phyloP scores from a whole-genome alignment of 2,888 invertebrate species.

The Ennomos quercinarius region DNA sequence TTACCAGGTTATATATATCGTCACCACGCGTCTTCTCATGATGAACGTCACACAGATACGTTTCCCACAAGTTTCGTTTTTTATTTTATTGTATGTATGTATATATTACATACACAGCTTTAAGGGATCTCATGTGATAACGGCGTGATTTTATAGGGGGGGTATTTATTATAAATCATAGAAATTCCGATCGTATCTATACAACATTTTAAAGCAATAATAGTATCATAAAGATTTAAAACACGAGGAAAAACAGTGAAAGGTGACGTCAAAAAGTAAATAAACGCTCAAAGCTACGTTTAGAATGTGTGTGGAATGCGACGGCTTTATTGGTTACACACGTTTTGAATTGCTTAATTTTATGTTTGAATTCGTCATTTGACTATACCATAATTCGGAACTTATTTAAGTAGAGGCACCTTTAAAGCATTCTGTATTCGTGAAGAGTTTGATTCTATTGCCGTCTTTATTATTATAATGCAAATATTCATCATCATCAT shows the following conservation, averaged over 20 bases:
- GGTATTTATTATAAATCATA: conserved; percentile 24
- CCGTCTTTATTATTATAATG: no score
- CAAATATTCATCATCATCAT: no score
- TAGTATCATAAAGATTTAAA: conserved; percentile 33
- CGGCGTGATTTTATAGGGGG: conserved; percentile 15
- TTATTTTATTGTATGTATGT: no score
- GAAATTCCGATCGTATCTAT: conserved; percentile 37
- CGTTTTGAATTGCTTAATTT: conserved; percentile 27
- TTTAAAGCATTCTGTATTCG: background rate
- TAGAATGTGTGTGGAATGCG: conserved; percentile 23
- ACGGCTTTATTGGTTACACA: conserved; percentile 23
- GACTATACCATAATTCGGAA: conserved; percentile 2
- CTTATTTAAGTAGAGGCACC: conserved; percentile 7
- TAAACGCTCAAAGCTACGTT: conserved; percentile 36
- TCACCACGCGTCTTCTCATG: no score
- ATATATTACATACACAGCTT: no score
- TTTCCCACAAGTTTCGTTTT: no score
- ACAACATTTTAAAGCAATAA: conserved; percentile 24
- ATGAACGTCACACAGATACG: no score
- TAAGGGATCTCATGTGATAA: conserved; percentile 4
- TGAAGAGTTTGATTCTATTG: no score
- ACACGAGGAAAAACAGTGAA: conserved; percentile 36
- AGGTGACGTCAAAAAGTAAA: conserved; percentile 39
- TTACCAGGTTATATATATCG: no score
- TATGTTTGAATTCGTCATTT: conserved; percentile 9